Conservation (phyloP, 2,797 vertebrate genomes). For the Catostomus latipinnis region DNA sequence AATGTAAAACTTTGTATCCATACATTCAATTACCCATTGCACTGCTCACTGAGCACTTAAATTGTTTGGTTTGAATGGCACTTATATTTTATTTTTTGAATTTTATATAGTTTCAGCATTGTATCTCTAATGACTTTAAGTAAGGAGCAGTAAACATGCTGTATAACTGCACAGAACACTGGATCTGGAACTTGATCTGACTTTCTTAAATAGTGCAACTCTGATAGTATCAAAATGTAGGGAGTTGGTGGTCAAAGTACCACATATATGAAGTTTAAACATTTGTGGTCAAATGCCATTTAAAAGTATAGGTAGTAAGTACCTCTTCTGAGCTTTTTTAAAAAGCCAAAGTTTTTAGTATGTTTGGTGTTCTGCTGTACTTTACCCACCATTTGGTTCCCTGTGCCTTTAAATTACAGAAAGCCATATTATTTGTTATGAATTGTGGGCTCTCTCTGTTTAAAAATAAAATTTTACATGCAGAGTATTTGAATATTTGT, state of each 20-base stretch:
- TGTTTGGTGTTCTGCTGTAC: constrained; percentile 14
- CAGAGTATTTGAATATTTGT: constrained; percentile 15
- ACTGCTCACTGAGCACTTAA: constrained; percentile 31
- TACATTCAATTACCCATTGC: background rate
- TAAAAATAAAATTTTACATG: constrained; percentile 28
- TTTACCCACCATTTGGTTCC: background rate
- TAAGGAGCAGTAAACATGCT: constrained; percentile 5
- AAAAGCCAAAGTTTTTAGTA: background rate
- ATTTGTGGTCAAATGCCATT: background rate
- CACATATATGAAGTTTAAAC: no score
- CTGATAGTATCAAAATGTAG: background rate
- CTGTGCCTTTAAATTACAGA: background rate
- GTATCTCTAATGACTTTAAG: background rate
- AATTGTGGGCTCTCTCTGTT: background rate
- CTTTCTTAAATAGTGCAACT: background rate
- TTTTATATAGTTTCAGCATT: background rate
- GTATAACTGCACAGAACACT: constrained; percentile 14
- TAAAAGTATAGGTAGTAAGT: background rate
- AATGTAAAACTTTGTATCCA: background rate
- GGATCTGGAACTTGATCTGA: background rate
- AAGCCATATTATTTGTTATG: constrained; percentile 12
- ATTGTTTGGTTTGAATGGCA: constrained; percentile 22
- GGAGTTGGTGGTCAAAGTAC: no score
- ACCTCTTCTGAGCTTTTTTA: background rate
- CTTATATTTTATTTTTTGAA: background rate